Evolutionary conservation across 2,888 invertebrate genomes (phyloP).

Genomic region (Cataglyphis livida): DNA sequence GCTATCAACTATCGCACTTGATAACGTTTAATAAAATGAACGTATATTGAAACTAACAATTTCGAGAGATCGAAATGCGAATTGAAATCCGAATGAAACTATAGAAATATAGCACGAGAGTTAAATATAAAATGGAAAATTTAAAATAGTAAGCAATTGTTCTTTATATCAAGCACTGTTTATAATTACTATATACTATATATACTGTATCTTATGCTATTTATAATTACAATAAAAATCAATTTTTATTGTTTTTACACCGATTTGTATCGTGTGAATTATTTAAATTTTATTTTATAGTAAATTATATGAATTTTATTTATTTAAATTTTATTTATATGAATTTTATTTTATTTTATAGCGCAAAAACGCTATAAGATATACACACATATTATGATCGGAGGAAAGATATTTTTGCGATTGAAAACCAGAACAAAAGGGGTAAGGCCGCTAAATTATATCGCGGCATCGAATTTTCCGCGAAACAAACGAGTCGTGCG

Average conservation of each 20-base stretch:
- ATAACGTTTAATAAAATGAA: constrained; percentile 27
- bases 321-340: background rate
- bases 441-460: background rate
- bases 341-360: background rate
- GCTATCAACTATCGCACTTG: constrained; percentile 17
- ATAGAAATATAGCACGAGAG: background rate
- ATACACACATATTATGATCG: background rate
- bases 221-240: background rate
- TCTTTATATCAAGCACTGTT: background rate
- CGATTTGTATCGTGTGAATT: background rate
- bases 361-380: background rate
- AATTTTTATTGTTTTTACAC: background rate
- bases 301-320: background rate
- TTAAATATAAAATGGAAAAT: background rate
- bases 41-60: constrained; percentile 25
- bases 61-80: background rate
- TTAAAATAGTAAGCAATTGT: background rate
- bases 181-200: background rate
- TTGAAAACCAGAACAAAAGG: background rate
- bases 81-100: background rate
- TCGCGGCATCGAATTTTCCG: constrained; percentile 28
- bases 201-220: too few relatives aligned
- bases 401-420: constrained; percentile 1
- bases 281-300: background rate
- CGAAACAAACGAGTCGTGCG: constrained; percentile 35